Base-by-base conservation (phyloP, 2,113 vertebrate genomes). In the Chiloscyllium plagiosum region DNA sequence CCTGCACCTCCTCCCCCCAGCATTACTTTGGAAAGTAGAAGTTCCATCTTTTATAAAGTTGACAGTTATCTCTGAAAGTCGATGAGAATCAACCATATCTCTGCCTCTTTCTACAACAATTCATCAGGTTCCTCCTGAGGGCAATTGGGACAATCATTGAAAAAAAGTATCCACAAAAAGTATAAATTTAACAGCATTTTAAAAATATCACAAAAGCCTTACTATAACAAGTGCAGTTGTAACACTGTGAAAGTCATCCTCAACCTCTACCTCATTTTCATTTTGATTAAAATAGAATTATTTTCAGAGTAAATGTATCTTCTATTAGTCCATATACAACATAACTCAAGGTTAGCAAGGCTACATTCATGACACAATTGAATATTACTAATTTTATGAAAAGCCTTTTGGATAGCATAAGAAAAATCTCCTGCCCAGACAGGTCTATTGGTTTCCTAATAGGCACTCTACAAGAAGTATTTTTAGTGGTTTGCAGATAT, bases 231-330 rank as follows among this genome's bases (percentile, higher is more conserved):
- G 96, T 96, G 95, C 96, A 96, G 96, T 96, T 66, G 69, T 96
- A 95, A 97, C 96, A 96, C 96, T 96, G 96, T 96, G 97, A 96
- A 96, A 96, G 96, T 96, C 96, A 96, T 85, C 96, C 90, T 90
- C 50, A 89, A 97, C 96, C 83, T 96, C 80, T 95, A 96, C 83
- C 92, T 85, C 72, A 37, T 10, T 19, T 92, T 96, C 96, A 72
- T 96, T 97, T 97, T 95, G 96, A 96, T 97, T 95, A 97, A 96
- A 97, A 97, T 96, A 90, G 29, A 90, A 90, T 17, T n/a, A 2
- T 33, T 90, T 90, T 90, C 37, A 47, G 17, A 47, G n/a, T 83
- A 83, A 83, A 42, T 47, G 17, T 83, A 37, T 83, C 42, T 83
- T 42, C 20, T 47, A 47, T 83, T 83, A 83, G 37, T 4, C 19